Percentiles rank a stretch among this genome's conserved stretches.
These are phyloP conservation scores for Digitonthophagus gazella DNA, from an alignment of 2,888 invertebrate species.

Conservation along the genomic window DNA sequence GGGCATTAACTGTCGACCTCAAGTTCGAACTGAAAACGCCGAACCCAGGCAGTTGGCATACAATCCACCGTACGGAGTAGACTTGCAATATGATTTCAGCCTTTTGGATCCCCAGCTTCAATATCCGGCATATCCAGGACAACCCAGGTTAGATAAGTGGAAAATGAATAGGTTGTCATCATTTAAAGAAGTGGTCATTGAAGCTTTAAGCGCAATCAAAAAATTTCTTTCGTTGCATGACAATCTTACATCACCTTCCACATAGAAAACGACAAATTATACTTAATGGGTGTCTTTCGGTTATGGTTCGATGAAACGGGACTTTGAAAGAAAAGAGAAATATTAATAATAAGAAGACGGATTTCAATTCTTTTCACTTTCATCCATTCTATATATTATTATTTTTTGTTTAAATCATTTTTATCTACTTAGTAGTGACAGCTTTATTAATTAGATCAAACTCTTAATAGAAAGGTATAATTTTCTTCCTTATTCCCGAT, in stretches of 20 bases:
- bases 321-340: too few species aligned
- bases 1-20: conserved; percentile 8
- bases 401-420: too few species aligned
- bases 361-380: too few species aligned
- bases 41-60: conserved; percentile 28
- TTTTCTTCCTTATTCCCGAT: background rate
- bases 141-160: conserved; percentile 25
- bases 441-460: background rate
- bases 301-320: background rate
- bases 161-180: too few species aligned
- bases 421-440: background rate
- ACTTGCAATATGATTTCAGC: conserved; percentile 28
- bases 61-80: conserved; percentile 21
- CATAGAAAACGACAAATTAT: background rate
- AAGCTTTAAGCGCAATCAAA: background rate
- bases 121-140: conserved; percentile 23
- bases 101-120: conserved; percentile 28
- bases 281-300: background rate
- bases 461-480: background rate
- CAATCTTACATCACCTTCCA: background rate
- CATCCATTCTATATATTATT: too few species aligned
- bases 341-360: too few species aligned
- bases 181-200: too few species aligned
- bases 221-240: background rate
- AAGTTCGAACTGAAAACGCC: conserved; percentile 19